phyloP scores from a whole-genome alignment of 2,888 invertebrate genomes.

The Amiota minor region DNA sequence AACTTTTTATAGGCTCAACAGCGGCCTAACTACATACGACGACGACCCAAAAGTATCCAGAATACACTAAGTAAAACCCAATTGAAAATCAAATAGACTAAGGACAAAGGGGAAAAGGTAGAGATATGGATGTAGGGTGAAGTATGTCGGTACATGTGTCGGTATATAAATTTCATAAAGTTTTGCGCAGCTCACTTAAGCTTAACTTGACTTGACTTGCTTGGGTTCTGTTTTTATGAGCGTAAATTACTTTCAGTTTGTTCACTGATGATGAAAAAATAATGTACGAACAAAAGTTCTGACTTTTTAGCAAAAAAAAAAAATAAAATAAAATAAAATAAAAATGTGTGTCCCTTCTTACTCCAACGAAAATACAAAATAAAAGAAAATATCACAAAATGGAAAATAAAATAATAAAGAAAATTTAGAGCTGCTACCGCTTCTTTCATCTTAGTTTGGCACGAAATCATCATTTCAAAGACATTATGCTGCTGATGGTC shows the following conservation, averaged over 20 bases:
- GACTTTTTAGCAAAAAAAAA: slow-evolving; percentile 30
- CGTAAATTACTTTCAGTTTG: slow-evolving; percentile 71
- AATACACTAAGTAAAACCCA: slow-evolving; percentile 8
- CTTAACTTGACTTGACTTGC: slow-evolving; percentile 45
- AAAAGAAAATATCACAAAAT: too few species aligned
- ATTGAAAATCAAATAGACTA: slow-evolving; percentile 23
- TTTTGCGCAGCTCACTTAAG: slow-evolving; percentile 51
- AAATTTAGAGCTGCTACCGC: slow-evolving; percentile 21
- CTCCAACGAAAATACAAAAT: too few species aligned
- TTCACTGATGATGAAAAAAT: slow-evolving; percentile 69
- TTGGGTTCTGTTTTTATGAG: slow-evolving; percentile 59
- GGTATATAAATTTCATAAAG: slow-evolving; percentile 69
- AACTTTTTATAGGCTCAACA: slow-evolving; percentile 26
- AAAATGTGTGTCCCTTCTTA: too few species aligned
- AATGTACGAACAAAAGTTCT: slow-evolving; percentile 66
- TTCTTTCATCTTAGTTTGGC: neutral
- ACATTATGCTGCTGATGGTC: slow-evolving; percentile 54
- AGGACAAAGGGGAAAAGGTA: neutral
- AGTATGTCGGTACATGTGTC: slow-evolving; percentile 38
- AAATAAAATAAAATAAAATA: too few species aligned
- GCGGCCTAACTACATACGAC: neutral
- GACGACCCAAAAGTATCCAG: slow-evolving; percentile 1
- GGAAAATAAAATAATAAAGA: slow-evolving; percentile 4
- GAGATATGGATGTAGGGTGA: neutral
- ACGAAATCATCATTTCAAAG: slow-evolving; percentile 60